Evolutionary conservation across 2,888 invertebrate species (phyloP), one percentile per base, ranked within the genome.

Genomic region (Ochropleura leucogaster): DNA sequence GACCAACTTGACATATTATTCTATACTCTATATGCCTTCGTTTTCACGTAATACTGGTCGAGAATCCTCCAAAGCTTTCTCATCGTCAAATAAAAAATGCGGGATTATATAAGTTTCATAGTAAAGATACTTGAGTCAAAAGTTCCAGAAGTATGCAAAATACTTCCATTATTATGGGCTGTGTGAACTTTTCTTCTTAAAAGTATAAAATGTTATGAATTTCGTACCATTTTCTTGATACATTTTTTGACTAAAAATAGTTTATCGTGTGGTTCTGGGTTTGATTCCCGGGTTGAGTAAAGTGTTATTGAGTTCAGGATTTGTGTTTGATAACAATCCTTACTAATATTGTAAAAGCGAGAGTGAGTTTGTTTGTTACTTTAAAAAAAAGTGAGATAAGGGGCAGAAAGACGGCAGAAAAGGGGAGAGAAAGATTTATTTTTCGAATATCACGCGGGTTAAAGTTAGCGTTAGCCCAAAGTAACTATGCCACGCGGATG

Each of bases 101-200:
- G 4, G 62, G 16, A 53, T 69, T 30, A 53, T 46, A 6, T 60
- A 74, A 74, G 55, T 80, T 66, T 44, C 46, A 8, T 49, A 68
- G 55, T 57, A 10, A 60, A 10, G 57, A 10, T 57, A 55, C 30
- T n/a, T n/a, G n/a, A n/a, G 69, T 55, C 12, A 46, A 44, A 79
- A 69, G 66, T 67, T 80, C 47, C 10, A 57, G 40, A 74, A 80
- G 42, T 79, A 68, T 79, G 68, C 62, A 47, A 66, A 66, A 66
- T 73, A 66, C 74, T 74, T 74, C 30, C 60, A 47, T 51, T 42
- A 55, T 69, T 63, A 12, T 16, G 46, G 51, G 49, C 12, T 60
- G 10, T n/a, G 44, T 40, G 40, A 46, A 46, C 14, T 74, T 53
- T 51, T 55, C 74, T 46, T 66, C 20, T 1, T 49, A 44, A 47